Conservation (phyloP, 2,888 invertebrate species). For the Oscheius myriophilus region DNA sequence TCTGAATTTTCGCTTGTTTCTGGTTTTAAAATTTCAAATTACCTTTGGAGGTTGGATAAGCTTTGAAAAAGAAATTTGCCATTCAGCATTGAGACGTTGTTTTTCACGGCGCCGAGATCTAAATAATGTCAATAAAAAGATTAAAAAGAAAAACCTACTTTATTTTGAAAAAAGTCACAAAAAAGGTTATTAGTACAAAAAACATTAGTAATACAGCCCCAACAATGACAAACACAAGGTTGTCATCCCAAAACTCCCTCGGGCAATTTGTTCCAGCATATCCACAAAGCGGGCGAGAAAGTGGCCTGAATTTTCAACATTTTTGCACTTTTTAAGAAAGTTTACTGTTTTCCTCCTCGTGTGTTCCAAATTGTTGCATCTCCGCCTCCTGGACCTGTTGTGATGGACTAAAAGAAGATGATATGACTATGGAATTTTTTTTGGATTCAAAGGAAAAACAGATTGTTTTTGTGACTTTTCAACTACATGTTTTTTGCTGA, state of each 20-base stretch:
- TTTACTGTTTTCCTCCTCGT: constrained; percentile 10
- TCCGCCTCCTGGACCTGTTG: not conserved
- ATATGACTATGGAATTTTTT: no score
- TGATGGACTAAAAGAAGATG: not conserved
- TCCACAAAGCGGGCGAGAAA: constrained; percentile 44
- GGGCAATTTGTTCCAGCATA: constrained; percentile 43
- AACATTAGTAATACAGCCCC: constrained; percentile 33
- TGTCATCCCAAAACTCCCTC: constrained; percentile 43
- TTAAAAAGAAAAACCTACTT: not conserved
- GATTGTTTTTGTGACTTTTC: no score
- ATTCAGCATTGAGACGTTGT: constrained; percentile 48
- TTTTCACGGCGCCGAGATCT: constrained; percentile 44
- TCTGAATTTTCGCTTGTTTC: no score
- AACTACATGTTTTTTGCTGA: no score
- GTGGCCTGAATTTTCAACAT: constrained; percentile 27
- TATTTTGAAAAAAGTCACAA: constrained; percentile 13
- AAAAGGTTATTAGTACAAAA: constrained; percentile 17
- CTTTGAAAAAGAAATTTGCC: constrained; percentile 39
- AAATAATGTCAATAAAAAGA: constrained; percentile 4
- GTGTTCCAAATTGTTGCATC: constrained; percentile 16
- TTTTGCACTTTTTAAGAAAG: not conserved
- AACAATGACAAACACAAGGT: constrained; percentile 40
- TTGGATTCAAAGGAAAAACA: no score
- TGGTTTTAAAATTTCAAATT: no score
- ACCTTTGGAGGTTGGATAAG: no score